A percentile compares a stretch with the other conserved stretches of the same genome.
Evolutionary conservation across 2,888 invertebrate species (phyloP).

Genomic region (Conus canariensis): DNA sequence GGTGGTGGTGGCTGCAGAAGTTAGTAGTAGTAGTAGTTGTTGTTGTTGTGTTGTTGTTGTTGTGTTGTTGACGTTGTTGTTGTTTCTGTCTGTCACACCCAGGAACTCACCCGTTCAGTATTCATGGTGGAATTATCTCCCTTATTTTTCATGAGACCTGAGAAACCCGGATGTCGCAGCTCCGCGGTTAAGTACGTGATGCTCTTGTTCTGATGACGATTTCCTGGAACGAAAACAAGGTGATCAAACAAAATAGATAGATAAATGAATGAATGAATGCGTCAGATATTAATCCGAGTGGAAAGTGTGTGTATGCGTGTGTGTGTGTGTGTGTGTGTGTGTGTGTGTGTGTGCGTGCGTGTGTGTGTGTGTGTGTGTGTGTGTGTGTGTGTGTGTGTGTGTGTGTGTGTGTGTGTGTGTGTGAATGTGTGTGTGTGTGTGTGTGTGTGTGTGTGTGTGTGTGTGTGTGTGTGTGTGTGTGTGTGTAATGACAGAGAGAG

Average conservation of each 20-base stretch:
- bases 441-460: too few relatives aligned
- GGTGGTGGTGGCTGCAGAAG: too few relatives aligned
- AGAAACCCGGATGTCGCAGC: conserved; percentile 11
- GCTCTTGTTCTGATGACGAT: background rate
- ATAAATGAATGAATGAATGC: background rate
- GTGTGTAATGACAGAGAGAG: too few relatives aligned
- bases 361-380: background rate
- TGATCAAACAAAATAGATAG: background rate
- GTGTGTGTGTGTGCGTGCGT: background rate
- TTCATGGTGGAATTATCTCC: conserved; percentile 31
- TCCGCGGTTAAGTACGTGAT: conserved; percentile 24
- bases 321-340: background rate
- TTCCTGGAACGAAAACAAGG: background rate
- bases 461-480: too few relatives aligned
- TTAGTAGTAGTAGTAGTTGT: too few relatives aligned
- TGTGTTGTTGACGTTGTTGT: too few relatives aligned
- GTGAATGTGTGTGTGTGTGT: too few relatives aligned
- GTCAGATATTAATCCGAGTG: background rate
- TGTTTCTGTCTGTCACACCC: background rate
- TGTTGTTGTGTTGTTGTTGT: too few relatives aligned
- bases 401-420: background rate
- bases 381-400: background rate
- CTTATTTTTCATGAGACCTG: conserved; percentile 29
- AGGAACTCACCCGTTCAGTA: conserved; percentile 7
- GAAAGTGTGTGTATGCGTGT: background rate